A percentile compares a stretch with the other conserved stretches of the same genome.
These are phyloP conservation scores for Sibirionetta formosa DNA, from an alignment of 2,797 vertebrate genomes.

Conservation along the genomic window DNA sequence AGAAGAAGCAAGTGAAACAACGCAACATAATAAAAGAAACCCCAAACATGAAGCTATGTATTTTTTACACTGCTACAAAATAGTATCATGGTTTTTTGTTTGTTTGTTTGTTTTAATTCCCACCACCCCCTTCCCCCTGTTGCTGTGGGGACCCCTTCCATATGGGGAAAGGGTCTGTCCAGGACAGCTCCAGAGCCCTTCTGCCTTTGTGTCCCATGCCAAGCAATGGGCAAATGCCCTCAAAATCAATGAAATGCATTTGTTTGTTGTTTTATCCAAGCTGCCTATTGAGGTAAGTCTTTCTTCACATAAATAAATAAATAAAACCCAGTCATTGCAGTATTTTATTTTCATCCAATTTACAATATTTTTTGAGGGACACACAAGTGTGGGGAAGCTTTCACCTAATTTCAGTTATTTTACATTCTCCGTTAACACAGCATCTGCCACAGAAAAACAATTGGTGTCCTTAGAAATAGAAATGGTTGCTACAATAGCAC, in stretches of 20 bases:
- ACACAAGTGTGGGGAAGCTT: background rate
- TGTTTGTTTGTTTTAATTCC: too few relatives aligned
- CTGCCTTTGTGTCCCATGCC: background rate
- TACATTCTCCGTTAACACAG: fast-evolving
- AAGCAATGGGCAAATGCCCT: background rate
- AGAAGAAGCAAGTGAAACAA: background rate
- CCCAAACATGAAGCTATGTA: fast-evolving
- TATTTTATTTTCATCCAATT: background rate
- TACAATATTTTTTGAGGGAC: background rate
- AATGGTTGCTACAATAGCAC: background rate
- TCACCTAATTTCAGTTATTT: fast-evolving
- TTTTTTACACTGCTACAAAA: background rate
- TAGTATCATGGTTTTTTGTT: too few relatives aligned
- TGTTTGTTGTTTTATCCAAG: background rate
- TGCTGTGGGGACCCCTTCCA: background rate
- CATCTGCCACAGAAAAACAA: fast-evolving
- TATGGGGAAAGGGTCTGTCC: too few relatives aligned
- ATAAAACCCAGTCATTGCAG: background rate
- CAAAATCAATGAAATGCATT: too few relatives aligned
- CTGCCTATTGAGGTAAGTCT: background rate
- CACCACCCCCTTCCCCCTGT: fast-evolving
- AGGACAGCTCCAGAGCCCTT: background rate
- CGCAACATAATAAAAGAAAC: background rate
- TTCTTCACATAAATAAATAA: background rate
- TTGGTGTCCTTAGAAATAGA: fast-evolving